Conservation (phyloP, 2,113 vertebrate species). For the Engystomops pustulosus region DNA sequence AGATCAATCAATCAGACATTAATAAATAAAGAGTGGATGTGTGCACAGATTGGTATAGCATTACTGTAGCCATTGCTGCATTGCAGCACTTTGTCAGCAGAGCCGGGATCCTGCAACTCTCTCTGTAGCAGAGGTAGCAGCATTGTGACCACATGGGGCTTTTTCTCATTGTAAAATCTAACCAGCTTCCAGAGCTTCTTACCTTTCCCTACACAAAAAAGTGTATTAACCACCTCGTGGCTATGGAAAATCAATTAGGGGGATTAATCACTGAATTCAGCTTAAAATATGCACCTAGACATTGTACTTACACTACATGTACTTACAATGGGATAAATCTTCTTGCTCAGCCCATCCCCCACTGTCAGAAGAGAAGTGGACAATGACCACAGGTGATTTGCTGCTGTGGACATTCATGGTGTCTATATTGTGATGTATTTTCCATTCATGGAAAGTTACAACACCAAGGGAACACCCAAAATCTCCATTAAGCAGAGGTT, state of each 20-base stretch:
- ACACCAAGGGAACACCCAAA: too few species aligned
- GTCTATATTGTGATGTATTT: too few species aligned
- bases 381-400: too few species aligned
- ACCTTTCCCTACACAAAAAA: not conserved
- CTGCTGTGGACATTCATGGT: too few species aligned
- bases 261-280: too few species aligned
- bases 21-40: conserved; percentile 42
- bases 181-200: not conserved
- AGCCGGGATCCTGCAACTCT: conserved; percentile 17
- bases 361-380: too few species aligned
- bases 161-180: not conserved
- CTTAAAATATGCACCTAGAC: too few species aligned
- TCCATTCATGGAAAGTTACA: too few species aligned
- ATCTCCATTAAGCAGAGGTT: too few species aligned
- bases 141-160: conserved; percentile 17
- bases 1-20: conserved; percentile 38
- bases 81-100: conserved; percentile 44
- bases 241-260: not conserved
- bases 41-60: conserved; percentile 17
- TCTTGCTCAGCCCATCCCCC: too few species aligned
- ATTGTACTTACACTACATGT: too few species aligned
- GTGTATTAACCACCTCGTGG: conserved; percentile 13
- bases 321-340: too few species aligned
- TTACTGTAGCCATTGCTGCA: conserved; percentile 32
- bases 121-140: conserved; percentile 5